Percentiles rank a stretch among this genome's conserved stretches.
Conservation (phyloP, 2,888 invertebrate genomes). For the Eupithecia dodoneata region DNA sequence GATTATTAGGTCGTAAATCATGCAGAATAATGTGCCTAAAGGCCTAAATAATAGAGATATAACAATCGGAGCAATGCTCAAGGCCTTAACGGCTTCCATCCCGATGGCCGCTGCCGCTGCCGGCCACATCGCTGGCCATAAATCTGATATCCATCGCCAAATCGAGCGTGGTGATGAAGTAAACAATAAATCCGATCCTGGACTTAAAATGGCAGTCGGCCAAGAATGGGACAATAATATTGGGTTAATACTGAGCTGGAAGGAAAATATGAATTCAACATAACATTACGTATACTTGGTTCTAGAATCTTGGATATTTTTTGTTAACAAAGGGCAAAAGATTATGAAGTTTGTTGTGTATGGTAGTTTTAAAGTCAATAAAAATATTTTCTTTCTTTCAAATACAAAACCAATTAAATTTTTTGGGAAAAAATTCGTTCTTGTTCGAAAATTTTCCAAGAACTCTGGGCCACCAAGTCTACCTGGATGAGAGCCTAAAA, state of each 20-base stretch:
- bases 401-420: no score
- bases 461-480: no score
- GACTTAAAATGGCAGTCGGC: conserved; percentile 31
- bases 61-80: conserved; percentile 4
- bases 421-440: no score
- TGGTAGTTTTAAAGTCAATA: no score
- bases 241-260: background rate
- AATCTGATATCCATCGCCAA: conserved; percentile 42
- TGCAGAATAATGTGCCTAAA: background rate
- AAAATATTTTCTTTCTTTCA: no score
- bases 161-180: conserved; percentile 42
- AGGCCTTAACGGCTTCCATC: conserved; percentile 31
- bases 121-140: conserved; percentile 32
- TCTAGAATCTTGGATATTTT: background rate
- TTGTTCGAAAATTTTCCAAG: no score
- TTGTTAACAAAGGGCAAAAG: no score
- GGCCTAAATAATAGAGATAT: background rate
- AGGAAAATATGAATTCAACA: background rate
- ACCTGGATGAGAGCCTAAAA: no score
- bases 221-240: conserved; percentile 1
- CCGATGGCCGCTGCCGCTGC: conserved; percentile 21
- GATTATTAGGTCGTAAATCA: background rate
- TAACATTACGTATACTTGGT: background rate
- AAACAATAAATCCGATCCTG: conserved; percentile 36
- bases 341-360: no score